Evolutionary conservation across 2,888 invertebrate species (phyloP).

Genomic region (Lycaena phlaeas): DNA sequence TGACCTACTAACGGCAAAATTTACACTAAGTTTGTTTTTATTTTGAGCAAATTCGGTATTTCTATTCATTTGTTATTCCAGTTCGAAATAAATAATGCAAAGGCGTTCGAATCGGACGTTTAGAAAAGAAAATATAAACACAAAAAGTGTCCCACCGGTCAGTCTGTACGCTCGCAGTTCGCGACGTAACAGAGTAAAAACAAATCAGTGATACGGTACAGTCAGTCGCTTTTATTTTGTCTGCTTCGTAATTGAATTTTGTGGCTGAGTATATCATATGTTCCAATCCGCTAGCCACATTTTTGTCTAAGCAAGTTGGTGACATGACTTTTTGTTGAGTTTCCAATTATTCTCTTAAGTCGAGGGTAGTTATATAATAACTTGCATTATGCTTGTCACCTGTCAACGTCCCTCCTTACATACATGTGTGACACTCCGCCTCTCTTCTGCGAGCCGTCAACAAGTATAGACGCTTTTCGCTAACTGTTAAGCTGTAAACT

Average conservation of each 20-base stretch:
- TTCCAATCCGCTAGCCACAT: no score
- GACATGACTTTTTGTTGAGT: no score
- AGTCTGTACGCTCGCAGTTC: slow-evolving; percentile 8
- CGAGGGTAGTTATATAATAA: no score
- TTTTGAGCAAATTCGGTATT: background rate
- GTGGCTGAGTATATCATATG: slow-evolving; percentile 51
- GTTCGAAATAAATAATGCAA: background rate
- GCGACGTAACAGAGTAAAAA: slow-evolving; percentile 49
- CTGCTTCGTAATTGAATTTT: slow-evolving; percentile 65
- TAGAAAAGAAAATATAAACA: background rate
- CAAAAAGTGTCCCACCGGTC: background rate
- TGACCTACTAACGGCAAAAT: slow-evolving; percentile 4
- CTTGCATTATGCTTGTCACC: no score
- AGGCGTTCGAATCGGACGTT: background rate
- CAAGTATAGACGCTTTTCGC: no score
- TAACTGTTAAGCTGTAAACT: no score
- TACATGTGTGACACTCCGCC: no score
- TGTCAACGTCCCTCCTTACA: no score
- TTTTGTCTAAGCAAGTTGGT: no score
- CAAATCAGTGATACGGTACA: slow-evolving; percentile 56
- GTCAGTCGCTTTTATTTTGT: slow-evolving; percentile 60
- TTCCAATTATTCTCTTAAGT: no score
- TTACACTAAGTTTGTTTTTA: slow-evolving; percentile 5
- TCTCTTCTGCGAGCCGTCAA: no score
- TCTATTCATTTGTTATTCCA: background rate